Percentiles rank a stretch among this genome's conserved stretches.
Conservation (phyloP, 2,888 invertebrate species). For the Salticus scenicus region DNA sequence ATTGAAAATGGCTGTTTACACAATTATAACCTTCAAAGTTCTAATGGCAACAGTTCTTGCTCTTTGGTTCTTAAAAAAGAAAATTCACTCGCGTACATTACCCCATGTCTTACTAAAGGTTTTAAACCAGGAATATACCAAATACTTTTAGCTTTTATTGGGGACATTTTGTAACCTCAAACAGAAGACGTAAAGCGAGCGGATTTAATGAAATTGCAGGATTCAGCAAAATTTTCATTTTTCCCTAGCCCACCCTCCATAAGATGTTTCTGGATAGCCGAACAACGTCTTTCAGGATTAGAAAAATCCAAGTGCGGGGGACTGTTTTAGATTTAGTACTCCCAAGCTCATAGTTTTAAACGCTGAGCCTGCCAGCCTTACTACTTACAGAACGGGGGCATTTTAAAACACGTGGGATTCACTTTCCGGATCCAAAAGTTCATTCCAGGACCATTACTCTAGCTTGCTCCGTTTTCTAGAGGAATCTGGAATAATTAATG, state of each 20-base stretch:
- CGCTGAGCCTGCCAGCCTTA: slow-evolving; percentile 19
- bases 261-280: slow-evolving; percentile 24
- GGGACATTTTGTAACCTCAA: slow-evolving; percentile 39
- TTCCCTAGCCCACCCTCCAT: slow-evolving; percentile 35
- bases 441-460: slow-evolving; percentile 56
- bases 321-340: slow-evolving; percentile 64
- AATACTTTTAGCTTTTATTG: slow-evolving; percentile 66
- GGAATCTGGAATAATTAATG: slow-evolving; percentile 63
- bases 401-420: slow-evolving; percentile 60
- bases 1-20: too few species aligned
- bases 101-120: slow-evolving; percentile 28
- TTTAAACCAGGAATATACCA: slow-evolving; percentile 36
- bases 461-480: slow-evolving; percentile 26
- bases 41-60: background rate
- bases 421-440: slow-evolving; percentile 54
- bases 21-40: too few species aligned
- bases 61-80: background rate
- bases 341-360: slow-evolving; percentile 62
- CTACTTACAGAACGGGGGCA: slow-evolving; percentile 21
- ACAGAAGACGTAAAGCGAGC: slow-evolving; percentile 17
- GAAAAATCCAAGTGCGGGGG: slow-evolving; percentile 45
- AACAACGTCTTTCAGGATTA: slow-evolving; percentile 52
- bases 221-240: slow-evolving; percentile 63
- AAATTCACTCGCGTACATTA: background rate
- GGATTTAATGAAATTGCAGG: slow-evolving; percentile 66